Evolutionary conservation across 2,888 invertebrate species (phyloP), one percentile per base, ranked within the genome.

Genomic region (Mesorhabditis belari): DNA sequence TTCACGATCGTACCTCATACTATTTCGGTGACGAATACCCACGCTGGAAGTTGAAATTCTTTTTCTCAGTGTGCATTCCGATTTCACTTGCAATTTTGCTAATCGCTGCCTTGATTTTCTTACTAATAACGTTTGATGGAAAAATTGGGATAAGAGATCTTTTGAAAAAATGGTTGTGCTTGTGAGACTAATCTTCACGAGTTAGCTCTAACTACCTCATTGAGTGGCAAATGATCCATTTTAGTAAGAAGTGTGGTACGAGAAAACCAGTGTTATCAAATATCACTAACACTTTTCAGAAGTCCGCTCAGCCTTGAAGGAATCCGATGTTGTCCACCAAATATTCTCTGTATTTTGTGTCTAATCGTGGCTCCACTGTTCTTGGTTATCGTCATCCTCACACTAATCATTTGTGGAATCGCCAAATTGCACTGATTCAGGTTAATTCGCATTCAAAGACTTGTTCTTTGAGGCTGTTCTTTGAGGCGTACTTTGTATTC

Each of bases 1-100:
- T 70, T 0, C 61, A 55, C 55, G 69, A 71, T 26, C 54, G 71
- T 44, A 71, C 71, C 4, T 67, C 71, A 1, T 70, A 70, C 50
- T 71, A 63, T 54, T 35, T 35, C 44, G 71, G 71, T 21, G 49
- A 64, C 49, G 64, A 69, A 26, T 62, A 25, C 21, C 63, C 63
- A 12, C 61, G 57, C 5, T 71, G 66, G 64, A 64, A 67, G 61
- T 53, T 71, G n/a, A 67, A 64, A 49, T 71, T 61, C 55, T 65
- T 64, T 49, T 57, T 71, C n/a, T 60, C 64, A 28, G 67, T 65
- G 5, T 55, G 62, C 44, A 55, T 62, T 6, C 71, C 71, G 0
- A 49, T 71, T 50, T 54, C 59, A 3, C 57, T 69, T 6, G 69
- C 69, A 2, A 9, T 61, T 5, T 49, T 66, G 17, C 54, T 69